Evolutionary conservation across 2,888 invertebrate species (phyloP), one percentile per base, ranked within the genome.

Genomic region (Athrips mouffetella): DNA sequence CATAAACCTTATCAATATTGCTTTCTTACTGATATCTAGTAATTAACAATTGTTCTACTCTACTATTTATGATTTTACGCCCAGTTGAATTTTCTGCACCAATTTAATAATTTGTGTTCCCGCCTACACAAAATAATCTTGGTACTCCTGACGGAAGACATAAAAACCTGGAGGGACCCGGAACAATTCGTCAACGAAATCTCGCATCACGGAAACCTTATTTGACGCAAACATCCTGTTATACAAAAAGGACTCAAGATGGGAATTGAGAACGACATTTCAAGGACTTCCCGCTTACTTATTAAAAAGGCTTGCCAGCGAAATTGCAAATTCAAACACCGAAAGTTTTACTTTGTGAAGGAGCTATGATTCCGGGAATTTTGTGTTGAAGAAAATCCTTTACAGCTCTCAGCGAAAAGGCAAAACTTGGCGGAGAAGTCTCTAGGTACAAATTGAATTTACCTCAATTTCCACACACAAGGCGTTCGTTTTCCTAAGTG

Each of bases 111-210:
- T n/a, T n/a, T n/a, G n/a, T n/a, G n/a, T 61, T 52, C 58, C 55
- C 53, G 54, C 59, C 63, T 60, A 60, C 60, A 59, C 60, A 58
- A 58, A 59, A 67, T 70, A 60, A 64, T n/a, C 62, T 64, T 55
- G 58, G 31, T 21, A 13, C 18, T 20, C 52, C 53, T 50, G 23
- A 25, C 20, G 15, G 47, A 30, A 35, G 11, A 37, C 21, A 37
- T 44, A 44, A 35, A 35, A 45, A 25, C 45, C 29, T 11, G 8
- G 29, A 10, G 13, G 25, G 16, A 31, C 13, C 8, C 21, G 21
- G 37, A 42, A 42, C 40, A 40, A 40, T 40, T 25, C 40, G 40
- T 40, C 40, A 40, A 40, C 25, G 40, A 40, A 40, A 40, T 25
- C 25, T 40, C 25, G 15, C 40, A 7, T 13, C 6, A 25, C 13